Evolutionary conservation across 2,888 invertebrate genomes (phyloP), one percentile per base, ranked within the genome.

Genomic region (Rhodophaea formosa): DNA sequence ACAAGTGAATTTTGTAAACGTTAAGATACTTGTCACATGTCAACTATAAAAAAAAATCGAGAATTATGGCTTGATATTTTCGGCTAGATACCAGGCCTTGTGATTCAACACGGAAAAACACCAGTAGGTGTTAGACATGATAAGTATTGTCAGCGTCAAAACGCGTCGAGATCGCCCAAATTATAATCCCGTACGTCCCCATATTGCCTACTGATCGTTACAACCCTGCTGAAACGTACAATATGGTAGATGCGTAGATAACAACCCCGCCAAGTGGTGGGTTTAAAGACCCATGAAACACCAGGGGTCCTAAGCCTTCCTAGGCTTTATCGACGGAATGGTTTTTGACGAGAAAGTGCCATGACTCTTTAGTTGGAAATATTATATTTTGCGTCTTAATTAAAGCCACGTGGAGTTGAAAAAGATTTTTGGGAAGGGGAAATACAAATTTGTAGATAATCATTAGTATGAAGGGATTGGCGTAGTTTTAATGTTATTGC

Each of bases 161-260:
- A 15, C 30, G 32, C 49, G n/a, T 45, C 65, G 62, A 2, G 3
- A 5, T 23, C 63, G 67, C 54, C 8, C 66, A 51, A 14, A 74
- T 65, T 71, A 66, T 43, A 17, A 14, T 5, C 42, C 74, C 81
- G 79, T 86, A 62, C 68, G 66, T 80, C 60, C 57, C 62, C 60
- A 63, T 54, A 66, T 71, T 68, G 69, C 76, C 66, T 64, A 64
- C 69, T 70, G 77, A 77, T 78, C 83, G 84, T 81, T 80, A 86
- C 84, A 82, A 80, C 79, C 74, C 63, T 77, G 75, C 80, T 79
- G 80, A 88, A 88, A 84, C 84, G 79, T 85, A 86, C 88, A 88
- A 87, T 86, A 88, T 83, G 88, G 79, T 77, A 79, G 88, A 88
- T 86, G 84, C 84, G 80, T 77, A 84, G 88, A 87, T 87, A 88